Evolutionary conservation across 2,113 vertebrate species (phyloP).

Genomic region (Anhinga anhinga): DNA sequence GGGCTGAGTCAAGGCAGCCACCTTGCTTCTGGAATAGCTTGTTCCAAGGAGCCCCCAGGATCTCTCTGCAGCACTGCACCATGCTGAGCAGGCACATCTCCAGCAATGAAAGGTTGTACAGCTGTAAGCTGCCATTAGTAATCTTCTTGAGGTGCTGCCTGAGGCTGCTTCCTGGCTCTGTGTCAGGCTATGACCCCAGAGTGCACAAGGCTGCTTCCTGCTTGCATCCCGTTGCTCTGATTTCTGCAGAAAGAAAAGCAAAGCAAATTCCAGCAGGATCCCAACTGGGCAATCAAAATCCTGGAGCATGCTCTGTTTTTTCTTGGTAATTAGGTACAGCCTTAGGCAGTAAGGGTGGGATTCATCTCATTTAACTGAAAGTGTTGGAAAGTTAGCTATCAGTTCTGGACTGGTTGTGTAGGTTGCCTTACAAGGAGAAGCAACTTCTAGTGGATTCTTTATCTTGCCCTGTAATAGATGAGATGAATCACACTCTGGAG

Average conservation of each 20-base stretch:
- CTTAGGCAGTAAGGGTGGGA: not conserved
- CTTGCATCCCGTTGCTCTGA: not conserved
- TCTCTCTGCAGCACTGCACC: not conserved
- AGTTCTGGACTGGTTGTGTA: not conserved
- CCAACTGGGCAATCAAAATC: not conserved
- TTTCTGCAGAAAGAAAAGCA: not conserved
- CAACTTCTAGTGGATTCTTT: not conserved
- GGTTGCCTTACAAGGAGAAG: not conserved
- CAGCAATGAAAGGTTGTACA: not conserved
- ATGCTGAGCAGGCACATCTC: not conserved
- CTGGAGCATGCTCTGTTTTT: not conserved
- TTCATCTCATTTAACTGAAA: not conserved
- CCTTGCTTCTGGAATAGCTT: not conserved
- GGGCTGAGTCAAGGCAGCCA: not conserved
- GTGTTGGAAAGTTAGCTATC: not conserved
- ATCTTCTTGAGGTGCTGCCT: not conserved
- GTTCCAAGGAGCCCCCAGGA: not conserved
- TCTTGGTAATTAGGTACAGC: not conserved
- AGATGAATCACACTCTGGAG: not conserved
- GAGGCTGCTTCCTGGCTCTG: not conserved
- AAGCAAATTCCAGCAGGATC: not conserved
- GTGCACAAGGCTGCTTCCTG: not conserved
- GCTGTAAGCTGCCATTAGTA: not conserved
- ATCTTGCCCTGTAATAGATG: not conserved
- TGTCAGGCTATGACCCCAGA: not conserved